phyloP scores from a whole-genome alignment of 2,113 vertebrate genomes.

The Aramus guarauna region DNA sequence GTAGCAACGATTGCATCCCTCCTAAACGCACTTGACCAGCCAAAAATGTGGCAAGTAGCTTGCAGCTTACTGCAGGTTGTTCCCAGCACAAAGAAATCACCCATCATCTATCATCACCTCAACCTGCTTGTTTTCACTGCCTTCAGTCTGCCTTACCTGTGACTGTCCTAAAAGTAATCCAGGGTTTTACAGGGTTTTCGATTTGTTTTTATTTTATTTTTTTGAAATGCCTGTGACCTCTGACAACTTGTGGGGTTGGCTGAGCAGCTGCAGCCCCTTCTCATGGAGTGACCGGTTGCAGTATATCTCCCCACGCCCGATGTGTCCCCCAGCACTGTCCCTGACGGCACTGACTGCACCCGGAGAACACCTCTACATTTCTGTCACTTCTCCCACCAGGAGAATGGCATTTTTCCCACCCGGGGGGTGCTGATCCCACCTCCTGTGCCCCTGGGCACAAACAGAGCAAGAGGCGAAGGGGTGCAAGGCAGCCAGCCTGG shows the following conservation, averaged over 20 bases:
- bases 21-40: neutral
- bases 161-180: neutral
- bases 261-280: neutral
- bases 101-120: neutral
- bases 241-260: neutral
- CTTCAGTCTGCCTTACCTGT: neutral
- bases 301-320: rapidly evolving
- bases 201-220: neutral
- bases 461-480: rapidly evolving
- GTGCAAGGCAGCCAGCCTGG: neutral
- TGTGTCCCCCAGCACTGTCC: neutral
- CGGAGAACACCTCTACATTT: neutral
- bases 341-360: neutral
- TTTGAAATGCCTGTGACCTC: neutral
- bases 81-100: neutral
- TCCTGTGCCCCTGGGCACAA: neutral
- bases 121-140: neutral
- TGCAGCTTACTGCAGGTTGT: neutral
- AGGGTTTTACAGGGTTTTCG: neutral
- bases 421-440: neutral
- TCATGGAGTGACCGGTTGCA: rapidly evolving
- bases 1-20: neutral
- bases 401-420: neutral
- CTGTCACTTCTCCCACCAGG: neutral
- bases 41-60: neutral